Conservation (phyloP, 2,113 vertebrate species). For the Anhinga anhinga region DNA sequence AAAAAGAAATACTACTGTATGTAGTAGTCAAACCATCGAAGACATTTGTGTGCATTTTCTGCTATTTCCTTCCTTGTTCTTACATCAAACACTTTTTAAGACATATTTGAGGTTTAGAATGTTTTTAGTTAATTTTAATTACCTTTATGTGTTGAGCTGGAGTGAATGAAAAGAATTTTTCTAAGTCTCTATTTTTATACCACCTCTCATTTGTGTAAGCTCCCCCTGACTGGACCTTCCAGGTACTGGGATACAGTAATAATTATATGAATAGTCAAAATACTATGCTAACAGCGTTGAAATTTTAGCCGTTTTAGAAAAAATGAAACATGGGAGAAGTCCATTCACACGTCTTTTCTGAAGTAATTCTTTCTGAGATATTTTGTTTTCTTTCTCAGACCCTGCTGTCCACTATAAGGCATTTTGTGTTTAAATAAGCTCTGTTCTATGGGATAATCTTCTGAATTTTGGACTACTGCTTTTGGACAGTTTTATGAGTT, state of each 20-base stretch:
- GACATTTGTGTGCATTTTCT: neutral
- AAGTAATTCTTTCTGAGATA: neutral
- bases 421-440: neutral
- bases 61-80: neutral
- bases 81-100: neutral
- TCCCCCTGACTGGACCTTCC: neutral
- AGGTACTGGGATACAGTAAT: neutral
- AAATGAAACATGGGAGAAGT: neutral
- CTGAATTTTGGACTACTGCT: neutral
- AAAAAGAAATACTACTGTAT: neutral
- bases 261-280: neutral
- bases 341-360: neutral
- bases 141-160: neutral
- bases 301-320: neutral
- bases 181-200: neutral
- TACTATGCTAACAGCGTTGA: neutral
- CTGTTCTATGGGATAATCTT: neutral
- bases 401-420: neutral
- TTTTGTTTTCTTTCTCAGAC: neutral
- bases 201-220: neutral
- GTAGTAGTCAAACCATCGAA: neutral
- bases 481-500: neutral
- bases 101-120: neutral
- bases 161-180: neutral
- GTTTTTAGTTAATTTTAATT: neutral